Base-by-base conservation (phyloP, 2,113 vertebrate genomes). In the Spea multiplicata region DNA sequence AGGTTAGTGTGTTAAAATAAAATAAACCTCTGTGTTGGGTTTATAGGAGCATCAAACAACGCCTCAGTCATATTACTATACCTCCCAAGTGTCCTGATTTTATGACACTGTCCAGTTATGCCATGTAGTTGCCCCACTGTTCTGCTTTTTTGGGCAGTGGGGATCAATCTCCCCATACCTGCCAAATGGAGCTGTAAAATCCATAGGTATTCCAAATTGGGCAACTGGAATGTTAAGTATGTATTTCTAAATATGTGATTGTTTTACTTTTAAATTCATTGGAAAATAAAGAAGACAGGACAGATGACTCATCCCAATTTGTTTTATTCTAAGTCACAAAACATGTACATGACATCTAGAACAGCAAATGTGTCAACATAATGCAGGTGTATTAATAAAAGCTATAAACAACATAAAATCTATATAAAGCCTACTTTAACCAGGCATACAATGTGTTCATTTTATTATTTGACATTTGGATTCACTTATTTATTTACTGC, bases 181-280 rank as follows among this genome's bases (percentile, higher is more conserved):
- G 30, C 30, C 30, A 30, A 30, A 30, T 30, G 30, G 30, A 30
- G 30, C 30, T 30, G 30, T 30, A 30, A 30, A 30, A 30, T 30
- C 30, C 30, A 30, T 30, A 30, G 2, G 30, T 30, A 2, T 30
- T 30, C 30, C 30, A 30, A 30, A 30, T 30, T 1, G 30, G 30
- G 30, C 30, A 30, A 30, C 30, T 30, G 30, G 30, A 30, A 2
- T 8, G 61, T 30, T 7, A n/a, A n/a, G n/a, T n/a, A n/a, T n/a
- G 30, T 6, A 30, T 17, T 13, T 8, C n/a, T 64, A 64, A 64
- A 64, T 64, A 64, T 64, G 4, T 30, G 61, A 75, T 52, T 50
- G 50, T 16, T 65, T 66, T 75, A 44, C 62, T 66, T 75, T 14
- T 44, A 30, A 75, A 50, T 17, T 52, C 52, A 66, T 48, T 65